Percentiles rank a stretch among this genome's conserved stretches.
These are phyloP conservation scores for Ceyx erithaca DNA, from an alignment of 2,797 vertebrate genomes.

Conservation along the genomic window DNA sequence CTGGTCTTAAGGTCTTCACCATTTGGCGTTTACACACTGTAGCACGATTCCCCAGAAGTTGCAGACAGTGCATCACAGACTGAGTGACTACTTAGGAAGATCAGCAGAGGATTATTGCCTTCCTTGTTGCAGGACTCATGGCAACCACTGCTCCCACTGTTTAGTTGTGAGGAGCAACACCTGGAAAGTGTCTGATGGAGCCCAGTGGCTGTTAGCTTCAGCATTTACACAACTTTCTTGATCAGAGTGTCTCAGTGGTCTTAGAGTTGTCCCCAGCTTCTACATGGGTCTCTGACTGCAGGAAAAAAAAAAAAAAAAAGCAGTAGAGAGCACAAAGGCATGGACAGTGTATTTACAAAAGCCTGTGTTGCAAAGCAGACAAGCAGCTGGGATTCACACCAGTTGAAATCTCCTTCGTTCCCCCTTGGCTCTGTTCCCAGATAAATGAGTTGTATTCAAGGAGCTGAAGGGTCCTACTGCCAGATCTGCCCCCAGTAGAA, in stretches of 20 bases:
- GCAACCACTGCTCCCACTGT: neutral
- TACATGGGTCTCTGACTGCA: neutral
- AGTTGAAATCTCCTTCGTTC: slow-evolving; percentile 27
- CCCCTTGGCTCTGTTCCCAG: slow-evolving; percentile 32
- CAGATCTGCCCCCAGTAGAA: slow-evolving; percentile 36
- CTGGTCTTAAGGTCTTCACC: neutral
- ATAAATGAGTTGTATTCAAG: slow-evolving; percentile 23
- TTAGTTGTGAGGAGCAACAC: neutral
- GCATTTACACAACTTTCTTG: neutral
- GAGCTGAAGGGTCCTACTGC: slow-evolving; percentile 17
- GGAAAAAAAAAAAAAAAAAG: neutral
- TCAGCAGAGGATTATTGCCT: neutral
- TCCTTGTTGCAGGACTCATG: neutral
- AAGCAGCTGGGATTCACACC: slow-evolving; percentile 18
- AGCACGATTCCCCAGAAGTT: neutral
- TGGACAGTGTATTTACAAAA: neutral
- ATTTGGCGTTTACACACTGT: neutral
- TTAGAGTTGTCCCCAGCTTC: neutral
- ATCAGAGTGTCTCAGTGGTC: neutral
- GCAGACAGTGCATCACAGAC: neutral
- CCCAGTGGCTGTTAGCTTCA: neutral
- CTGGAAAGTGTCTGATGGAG: neutral
- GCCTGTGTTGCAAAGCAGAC: slow-evolving; percentile 39
- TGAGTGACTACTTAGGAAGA: neutral
- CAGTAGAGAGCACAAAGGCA: neutral